phyloP scores from a whole-genome alignment of 2,113 vertebrate species.

The Tylochromis polylepis region DNA sequence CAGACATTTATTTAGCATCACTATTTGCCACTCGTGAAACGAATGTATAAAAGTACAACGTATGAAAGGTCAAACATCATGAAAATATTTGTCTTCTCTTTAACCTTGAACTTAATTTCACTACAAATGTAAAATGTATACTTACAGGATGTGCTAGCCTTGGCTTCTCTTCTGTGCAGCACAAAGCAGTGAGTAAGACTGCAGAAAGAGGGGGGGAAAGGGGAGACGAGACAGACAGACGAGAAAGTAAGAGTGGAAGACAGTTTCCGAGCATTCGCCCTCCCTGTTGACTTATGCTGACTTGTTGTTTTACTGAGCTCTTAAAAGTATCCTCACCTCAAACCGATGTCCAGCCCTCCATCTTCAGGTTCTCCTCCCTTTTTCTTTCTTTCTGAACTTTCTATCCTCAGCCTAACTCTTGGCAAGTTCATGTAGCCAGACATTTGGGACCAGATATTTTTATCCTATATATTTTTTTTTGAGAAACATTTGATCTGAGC shows the following conservation, averaged over 20 bases:
- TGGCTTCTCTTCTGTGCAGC: background rate
- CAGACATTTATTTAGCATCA: background rate
- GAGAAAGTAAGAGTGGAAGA: conserved; percentile 45
- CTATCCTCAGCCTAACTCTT: background rate
- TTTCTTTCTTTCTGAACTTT: conserved; percentile 28
- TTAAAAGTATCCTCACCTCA: conserved; percentile 23
- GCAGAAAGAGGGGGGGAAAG: background rate
- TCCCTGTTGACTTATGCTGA: conserved; percentile 14
- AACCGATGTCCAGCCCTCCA: conserved; percentile 51
- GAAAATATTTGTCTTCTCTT: background rate
- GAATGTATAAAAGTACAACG: background rate
- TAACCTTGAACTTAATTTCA: background rate
- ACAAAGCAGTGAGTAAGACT: background rate
- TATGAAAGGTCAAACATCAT: background rate
- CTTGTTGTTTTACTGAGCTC: background rate
- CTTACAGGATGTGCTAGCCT: conserved; percentile 42
- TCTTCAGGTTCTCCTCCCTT: conserved; percentile 58
- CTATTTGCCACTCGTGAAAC: background rate
- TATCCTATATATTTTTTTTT: background rate
- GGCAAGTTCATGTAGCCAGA: background rate
- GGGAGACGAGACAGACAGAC: background rate
- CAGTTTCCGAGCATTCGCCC: conserved; percentile 23
- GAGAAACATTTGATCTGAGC: background rate
- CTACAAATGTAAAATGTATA: conserved; percentile 15
- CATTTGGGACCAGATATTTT: background rate